Base-by-base conservation (phyloP, 1,140 invertebrate species). In the Aphaenogaster floridana region DNA sequence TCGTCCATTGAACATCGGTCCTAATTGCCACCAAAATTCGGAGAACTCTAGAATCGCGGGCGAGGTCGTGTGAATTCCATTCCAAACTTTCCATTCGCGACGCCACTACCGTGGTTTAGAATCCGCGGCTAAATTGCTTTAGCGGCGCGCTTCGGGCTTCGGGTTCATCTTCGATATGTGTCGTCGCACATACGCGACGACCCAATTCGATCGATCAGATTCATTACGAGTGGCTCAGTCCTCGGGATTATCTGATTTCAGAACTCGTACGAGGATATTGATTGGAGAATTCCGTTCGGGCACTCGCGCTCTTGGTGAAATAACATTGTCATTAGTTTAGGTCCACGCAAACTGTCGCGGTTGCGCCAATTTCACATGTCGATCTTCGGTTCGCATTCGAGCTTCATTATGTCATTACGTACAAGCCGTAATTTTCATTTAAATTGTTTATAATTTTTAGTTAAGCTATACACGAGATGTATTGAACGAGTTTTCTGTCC, bases 121-220 rank as follows among this genome's bases (percentile, higher is more conserved):
- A 89, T 90, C 50, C 71, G 69, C 59, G 72, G 76, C 77, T 71
- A 87, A 79, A 90, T 90, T 80, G 89, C 88, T 89, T 90, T 89
- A 90, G 84, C 69, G 7, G n/a, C 69, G 80, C 69, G 69, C 34
- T 89, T 77, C 76, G 57, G 42, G 77, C 34, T 89, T 77, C 76
- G 57, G 42, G 77, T 72, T 90, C 77, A 89, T 90, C 88, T 89
- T 89, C 84, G 84, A 89, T 89, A 90, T 87, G 84, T 90, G 63
- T 66, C 71, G 39, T 57, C 69, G 64, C 81, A 88, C 63, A 66
- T 90, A 90, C 83, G 88, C 88, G 79, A 39, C 28, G 42, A 0
- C 63, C 69, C 42, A 17, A 72, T 81, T 61, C 72, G 57, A 89
- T 89, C 89, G 89, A 90, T 89, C 57, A 17, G 84, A 90, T 90